phyloP scores from a whole-genome alignment of 2,888 invertebrate species.

The Heliconius charithonia region DNA sequence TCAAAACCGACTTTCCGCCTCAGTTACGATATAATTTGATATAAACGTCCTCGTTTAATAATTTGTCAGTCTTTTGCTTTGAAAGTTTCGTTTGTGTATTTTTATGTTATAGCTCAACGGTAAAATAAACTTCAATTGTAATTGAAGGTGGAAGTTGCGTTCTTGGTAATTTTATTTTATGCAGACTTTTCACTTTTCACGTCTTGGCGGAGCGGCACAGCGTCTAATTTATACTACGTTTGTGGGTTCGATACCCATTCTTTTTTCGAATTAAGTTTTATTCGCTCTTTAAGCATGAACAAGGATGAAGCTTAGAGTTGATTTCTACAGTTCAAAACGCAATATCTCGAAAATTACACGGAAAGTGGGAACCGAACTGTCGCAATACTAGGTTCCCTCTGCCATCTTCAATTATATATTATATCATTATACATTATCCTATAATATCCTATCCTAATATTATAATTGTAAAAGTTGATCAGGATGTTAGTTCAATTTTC shows the following conservation, averaged over 20 bases:
- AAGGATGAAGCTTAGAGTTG: background rate
- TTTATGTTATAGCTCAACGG: background rate
- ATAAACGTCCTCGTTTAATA: slow-evolving; percentile 1
- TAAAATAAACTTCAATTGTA: background rate
- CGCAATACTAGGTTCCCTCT: no score
- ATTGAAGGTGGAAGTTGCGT: background rate
- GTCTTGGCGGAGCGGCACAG: no score
- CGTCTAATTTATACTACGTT: no score
- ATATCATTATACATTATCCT: no score
- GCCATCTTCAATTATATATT: no score
- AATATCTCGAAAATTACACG: background rate
- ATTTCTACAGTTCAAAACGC: background rate
- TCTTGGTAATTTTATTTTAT: background rate
- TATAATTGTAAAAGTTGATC: no score
- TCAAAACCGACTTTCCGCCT: slow-evolving; percentile 34
- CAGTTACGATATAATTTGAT: slow-evolving; percentile 31
- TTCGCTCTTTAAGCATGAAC: background rate
- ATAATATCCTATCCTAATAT: no score
- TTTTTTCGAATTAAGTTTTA: background rate
- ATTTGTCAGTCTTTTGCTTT: background rate
- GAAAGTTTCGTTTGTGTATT: background rate
- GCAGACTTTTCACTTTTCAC: no score
- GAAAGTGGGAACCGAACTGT: no score
- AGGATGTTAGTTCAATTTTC: no score
- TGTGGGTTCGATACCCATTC: background rate